Evolutionary conservation across 2,113 vertebrate species (phyloP).

Genomic region (Xenopus tropicalis): DNA sequence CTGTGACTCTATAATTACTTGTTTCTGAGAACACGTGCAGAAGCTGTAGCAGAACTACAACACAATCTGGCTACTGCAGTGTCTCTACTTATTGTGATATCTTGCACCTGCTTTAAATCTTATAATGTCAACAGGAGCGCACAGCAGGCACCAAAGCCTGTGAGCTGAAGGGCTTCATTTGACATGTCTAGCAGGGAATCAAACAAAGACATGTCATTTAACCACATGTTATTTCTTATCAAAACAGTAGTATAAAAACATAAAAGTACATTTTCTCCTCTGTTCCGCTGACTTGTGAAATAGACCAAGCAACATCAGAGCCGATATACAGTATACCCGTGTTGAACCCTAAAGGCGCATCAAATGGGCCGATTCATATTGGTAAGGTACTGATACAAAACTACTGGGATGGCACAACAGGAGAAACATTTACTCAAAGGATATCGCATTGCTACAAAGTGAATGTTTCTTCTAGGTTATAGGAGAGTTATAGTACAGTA

Average conservation of each 20-base stretch:
- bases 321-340: conserved; percentile 22
- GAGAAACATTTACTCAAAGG: neutral
- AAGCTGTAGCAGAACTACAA: too few relatives aligned
- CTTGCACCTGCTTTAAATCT: conserved; percentile 39
- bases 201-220: conserved; percentile 34
- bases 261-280: conserved; percentile 30
- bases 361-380: too few relatives aligned
- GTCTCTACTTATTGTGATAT: conserved; percentile 17
- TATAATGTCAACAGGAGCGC: conserved; percentile 34
- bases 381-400: conserved; percentile 34
- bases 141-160: conserved; percentile 40
- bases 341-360: too few relatives aligned
- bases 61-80: too few relatives aligned
- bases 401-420: conserved; percentile 1
- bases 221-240: conserved; percentile 41
- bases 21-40: too few relatives aligned
- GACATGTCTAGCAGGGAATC: conserved; percentile 31
- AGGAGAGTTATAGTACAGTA: too few relatives aligned
- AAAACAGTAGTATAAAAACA: conserved; percentile 41
- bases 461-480: too few relatives aligned
- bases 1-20: too few relatives aligned
- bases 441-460: too few relatives aligned
- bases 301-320: conserved; percentile 31
- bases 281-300: conserved; percentile 29
- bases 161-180: conserved; percentile 37